Evolutionary conservation across 53 echinoderm and acorn worm species (phyloP), one percentile per base, ranked within the genome.

Genomic region (Patiria pectinifera): DNA sequence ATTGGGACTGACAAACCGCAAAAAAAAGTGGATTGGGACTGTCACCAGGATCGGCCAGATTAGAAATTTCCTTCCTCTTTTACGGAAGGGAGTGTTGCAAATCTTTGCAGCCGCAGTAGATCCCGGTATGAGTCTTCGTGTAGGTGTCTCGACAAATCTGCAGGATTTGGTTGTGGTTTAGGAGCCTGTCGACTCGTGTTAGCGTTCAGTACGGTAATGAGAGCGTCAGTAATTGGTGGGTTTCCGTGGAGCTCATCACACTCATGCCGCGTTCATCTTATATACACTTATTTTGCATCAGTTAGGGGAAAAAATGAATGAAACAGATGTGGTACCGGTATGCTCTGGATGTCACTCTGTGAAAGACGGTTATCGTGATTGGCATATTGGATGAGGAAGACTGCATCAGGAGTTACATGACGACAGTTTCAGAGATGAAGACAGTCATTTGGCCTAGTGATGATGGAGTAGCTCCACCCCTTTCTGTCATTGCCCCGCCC

Each of bases 1-100:
- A 85, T 85, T 66, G 85, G 70, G 69, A 66, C 66, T 85, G 85
- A 45, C 69, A 46, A 85, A 85, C 69, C 69, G 69, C 85, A 5
- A 85, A 74, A 60, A 85, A 35, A 35, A 35, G 45, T 69, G 69
- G 45, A 85, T 85, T 66, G 85, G 70, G 69, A 66, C 66, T 85
- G 85, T 60, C 69, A 46, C 79, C 7, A 44, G 46, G 79, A 78
- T 46, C 43, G 14, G 11, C 45, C 4, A 78, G 45, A 78, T 78
- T 78, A 46, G 45, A 78, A 46, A 18, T 13, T 78, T 78, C 79
- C 79, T 78, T 78, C 79, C 79, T 45, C 46, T 53, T 53, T 53
- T 53, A 53, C 53, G 53, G 53, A 8, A 53, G 53, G 53, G 53
- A 53, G 53, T 53, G 53, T 53, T 53, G 53, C 82, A 71, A 82